phyloP scores from a whole-genome alignment of 2,113 vertebrate species.

The Cynopterus brachyotis region DNA sequence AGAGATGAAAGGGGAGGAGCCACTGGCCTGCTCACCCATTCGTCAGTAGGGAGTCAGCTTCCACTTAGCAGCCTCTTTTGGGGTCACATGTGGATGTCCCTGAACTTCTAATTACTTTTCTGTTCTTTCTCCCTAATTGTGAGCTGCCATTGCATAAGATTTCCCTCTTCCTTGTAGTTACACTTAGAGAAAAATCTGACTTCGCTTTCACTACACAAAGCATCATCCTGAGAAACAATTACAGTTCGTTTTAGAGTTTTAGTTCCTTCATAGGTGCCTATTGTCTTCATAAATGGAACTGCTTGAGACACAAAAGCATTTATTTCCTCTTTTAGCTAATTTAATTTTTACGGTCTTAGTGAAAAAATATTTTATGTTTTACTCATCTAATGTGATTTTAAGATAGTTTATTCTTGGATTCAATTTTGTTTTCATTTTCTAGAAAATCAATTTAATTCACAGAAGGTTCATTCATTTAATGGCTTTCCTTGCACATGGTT shows the following conservation, averaged over 20 bases:
- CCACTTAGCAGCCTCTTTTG: neutral
- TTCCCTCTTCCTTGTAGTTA: neutral
- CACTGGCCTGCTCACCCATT: neutral
- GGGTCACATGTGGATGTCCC: neutral
- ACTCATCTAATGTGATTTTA: conserved; percentile 56
- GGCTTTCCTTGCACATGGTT: neutral
- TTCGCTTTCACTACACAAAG: conserved; percentile 31
- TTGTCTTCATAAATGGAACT: conserved; percentile 53
- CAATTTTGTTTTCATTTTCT: conserved; percentile 74
- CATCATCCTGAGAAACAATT: conserved; percentile 1
- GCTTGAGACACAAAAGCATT: conserved; percentile 52
- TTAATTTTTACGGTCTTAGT: conserved; percentile 65
- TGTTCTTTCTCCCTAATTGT: neutral
- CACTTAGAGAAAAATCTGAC: conserved; percentile 1
- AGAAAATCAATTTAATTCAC: conserved; percentile 65
- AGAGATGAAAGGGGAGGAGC: neutral
- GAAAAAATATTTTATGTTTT: conserved; percentile 62
- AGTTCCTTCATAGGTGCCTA: conserved; percentile 31
- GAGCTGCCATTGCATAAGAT: neutral
- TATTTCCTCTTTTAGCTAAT: conserved; percentile 65
- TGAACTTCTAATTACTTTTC: neutral
- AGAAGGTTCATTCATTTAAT: conserved; percentile 45
- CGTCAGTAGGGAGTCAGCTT: neutral
- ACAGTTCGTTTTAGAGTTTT: conserved; percentile 3
- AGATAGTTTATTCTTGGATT: conserved; percentile 66